A percentile compares a stretch with the other conserved stretches of the same genome.
Conservation (phyloP, 2,113 vertebrate species). For the Anguilla japonica region DNA sequence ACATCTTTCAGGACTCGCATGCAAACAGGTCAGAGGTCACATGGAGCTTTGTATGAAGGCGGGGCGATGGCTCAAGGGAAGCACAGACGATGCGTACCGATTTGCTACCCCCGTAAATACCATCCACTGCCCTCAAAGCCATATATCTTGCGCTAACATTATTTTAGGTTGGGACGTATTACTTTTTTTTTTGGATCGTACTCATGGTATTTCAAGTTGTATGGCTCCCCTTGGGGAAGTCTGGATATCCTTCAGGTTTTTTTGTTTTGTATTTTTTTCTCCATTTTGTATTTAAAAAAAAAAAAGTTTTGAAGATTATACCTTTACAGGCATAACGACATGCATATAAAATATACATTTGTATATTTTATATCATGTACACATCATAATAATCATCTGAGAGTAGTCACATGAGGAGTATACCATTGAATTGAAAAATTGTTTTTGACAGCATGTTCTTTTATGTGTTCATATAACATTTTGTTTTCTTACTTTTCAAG, state of each 20-base stretch:
- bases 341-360: background rate
- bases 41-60: background rate
- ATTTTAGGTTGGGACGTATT: background rate
- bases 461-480: no score
- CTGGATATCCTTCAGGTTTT: background rate
- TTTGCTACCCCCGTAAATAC: background rate
- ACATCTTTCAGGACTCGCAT: conserved; percentile 15
- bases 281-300: no score
- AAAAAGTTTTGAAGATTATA: background rate
- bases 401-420: background rate
- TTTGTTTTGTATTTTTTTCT: no score
- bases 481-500: background rate
- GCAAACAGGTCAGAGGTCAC: conserved; percentile 23
- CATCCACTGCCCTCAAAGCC: background rate
- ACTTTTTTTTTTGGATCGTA: background rate
- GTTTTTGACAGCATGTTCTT: background rate
- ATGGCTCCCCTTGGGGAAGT: background rate
- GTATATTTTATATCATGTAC: background rate
- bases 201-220: background rate
- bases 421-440: background rate
- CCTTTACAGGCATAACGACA: background rate
- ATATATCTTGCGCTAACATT: background rate
- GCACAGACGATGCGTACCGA: background rate
- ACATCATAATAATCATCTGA: background rate
- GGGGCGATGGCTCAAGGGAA: background rate